phyloP scores from a whole-genome alignment of 2,888 invertebrate genomes.

The Capitulum mitella region DNA sequence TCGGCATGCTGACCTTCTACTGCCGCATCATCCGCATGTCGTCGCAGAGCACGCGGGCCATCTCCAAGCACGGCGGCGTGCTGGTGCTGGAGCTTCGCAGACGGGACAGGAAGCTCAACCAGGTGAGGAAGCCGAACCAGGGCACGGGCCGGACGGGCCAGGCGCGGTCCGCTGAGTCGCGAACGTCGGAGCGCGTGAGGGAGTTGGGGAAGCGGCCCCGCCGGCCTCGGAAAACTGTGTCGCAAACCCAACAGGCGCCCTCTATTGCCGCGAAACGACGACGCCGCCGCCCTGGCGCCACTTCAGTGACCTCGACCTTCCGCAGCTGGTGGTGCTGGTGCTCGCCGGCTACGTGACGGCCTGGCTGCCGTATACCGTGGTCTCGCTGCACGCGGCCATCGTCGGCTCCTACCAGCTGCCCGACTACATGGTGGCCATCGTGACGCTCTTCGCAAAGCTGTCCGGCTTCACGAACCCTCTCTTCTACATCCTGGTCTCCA shows the following conservation, averaged over 20 bases:
- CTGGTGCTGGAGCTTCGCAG: background rate
- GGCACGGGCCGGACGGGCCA: too few species aligned
- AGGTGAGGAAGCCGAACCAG: too few species aligned
- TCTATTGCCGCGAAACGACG: too few species aligned
- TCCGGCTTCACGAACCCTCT: background rate
- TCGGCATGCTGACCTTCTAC: constrained; percentile 1
- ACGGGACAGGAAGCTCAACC: background rate
- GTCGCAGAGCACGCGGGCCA: background rate
- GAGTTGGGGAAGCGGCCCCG: too few species aligned
- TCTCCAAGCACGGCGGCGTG: background rate
- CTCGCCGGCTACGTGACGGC: background rate
- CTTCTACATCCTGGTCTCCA: background rate
- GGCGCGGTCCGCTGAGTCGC: too few species aligned
- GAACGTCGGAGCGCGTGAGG: too few species aligned
- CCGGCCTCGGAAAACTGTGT: too few species aligned
- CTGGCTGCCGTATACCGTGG: constrained; percentile 3
- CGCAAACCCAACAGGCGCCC: too few species aligned
- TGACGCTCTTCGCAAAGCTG: background rate
- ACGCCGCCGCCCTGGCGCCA: too few species aligned
- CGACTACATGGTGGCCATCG: constrained; percentile 11
- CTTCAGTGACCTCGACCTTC: too few species aligned
- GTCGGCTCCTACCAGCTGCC: background rate
- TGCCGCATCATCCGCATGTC: background rate
- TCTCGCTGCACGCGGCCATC: constrained; percentile 7
- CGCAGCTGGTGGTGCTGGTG: constrained; percentile 1